Evolutionary conservation across 2,888 invertebrate genomes (phyloP).

Genomic region (Celastrina argiolus): DNA sequence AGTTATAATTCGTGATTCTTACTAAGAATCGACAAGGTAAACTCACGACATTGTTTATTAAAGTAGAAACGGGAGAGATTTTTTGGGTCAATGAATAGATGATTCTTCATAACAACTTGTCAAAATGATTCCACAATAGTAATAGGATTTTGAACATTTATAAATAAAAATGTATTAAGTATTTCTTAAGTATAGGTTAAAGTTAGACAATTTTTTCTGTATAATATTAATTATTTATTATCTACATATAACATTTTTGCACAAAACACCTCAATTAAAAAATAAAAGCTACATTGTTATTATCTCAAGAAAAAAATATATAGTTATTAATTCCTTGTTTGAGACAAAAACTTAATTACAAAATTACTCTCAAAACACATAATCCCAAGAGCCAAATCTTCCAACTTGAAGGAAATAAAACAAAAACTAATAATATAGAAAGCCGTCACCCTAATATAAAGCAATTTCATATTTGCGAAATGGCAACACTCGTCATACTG

Average conservation of each 20-base stretch:
- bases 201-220: neutral
- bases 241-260: too few relatives aligned
- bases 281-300: too few relatives aligned
- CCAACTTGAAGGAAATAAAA: constrained; percentile 31
- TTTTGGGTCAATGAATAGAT: neutral
- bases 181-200: neutral
- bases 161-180: neutral
- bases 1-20: neutral
- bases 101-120: neutral
- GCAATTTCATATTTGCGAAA: constrained; percentile 74
- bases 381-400: constrained; percentile 7
- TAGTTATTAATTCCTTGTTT: too few relatives aligned
- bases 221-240: too few relatives aligned
- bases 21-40: neutral
- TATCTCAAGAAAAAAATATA: too few relatives aligned
- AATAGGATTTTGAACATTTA: neutral
- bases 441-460: constrained; percentile 57
- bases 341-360: neutral
- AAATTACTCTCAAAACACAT: neutral
- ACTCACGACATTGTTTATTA: neutral
- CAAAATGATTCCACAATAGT: neutral
- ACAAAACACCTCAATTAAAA: too few relatives aligned
- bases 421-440: constrained; percentile 55
- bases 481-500: constrained; percentile 69
- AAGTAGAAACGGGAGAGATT: neutral